Base-by-base conservation (phyloP, 2,888 invertebrate species). In the Philopedon plagiatum region DNA sequence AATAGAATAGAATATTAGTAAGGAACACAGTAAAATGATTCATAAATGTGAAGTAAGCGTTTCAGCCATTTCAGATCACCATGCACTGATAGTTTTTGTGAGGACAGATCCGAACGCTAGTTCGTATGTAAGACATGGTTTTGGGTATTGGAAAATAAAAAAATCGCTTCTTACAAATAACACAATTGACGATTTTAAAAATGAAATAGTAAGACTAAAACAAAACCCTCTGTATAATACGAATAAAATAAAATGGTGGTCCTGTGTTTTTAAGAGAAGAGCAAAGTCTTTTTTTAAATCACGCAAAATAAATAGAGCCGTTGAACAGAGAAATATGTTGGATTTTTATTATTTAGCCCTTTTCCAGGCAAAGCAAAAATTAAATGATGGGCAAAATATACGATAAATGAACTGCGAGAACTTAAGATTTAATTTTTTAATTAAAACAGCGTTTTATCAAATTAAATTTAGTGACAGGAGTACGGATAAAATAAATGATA, bases 131-230 rank as follows among this genome's bases (percentile, higher is more conserved):
- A n/a, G 34, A 41, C 37, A 60, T 13, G 60, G 60, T 2, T 60
- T 34, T 60, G 60, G 60, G 1, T 37, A 60, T 13, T 60, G 18
- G 60, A 60, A 32, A 18, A 19, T 60, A 9, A 60, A 60, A 60
- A 41, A 7, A n/a, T n/a, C n/a, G n/a, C n/a, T n/a, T n/a, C 1
- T 13, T 37, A 2, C 3, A 0, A 5, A 39, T 8, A 8, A 4
- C 7, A 19, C 29, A 39, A 39, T 39, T 18, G 19, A 34, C 5
- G 5, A 58, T 15, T 58, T 58, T 37, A 58, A 58, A 39, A 18
- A 9, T 18, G 60, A 60, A 39, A 21, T 60, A n/a, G 15, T 18
- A 23, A 39, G 39, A 4, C 5, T 61, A 61, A 61, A 61, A 41
- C 8, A 29, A 7, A 19, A 61, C 13, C 23, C 41, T 13, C 13